Conservation (phyloP, 2,113 vertebrate species). For the Bufo bufo region DNA sequence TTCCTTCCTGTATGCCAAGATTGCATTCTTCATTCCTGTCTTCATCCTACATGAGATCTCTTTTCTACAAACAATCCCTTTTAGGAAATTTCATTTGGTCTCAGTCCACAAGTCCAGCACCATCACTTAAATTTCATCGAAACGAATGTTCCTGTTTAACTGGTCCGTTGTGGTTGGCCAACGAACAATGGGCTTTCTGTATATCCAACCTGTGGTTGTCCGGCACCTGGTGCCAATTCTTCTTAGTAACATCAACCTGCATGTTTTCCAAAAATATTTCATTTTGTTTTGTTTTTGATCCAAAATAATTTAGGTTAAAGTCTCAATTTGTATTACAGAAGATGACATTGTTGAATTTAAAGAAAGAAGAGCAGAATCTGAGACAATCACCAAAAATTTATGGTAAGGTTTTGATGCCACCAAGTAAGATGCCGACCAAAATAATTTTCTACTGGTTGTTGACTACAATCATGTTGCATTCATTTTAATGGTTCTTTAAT, state of each 20-base stretch:
- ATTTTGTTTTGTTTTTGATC: background rate
- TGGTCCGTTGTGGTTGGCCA: constrained; percentile 7
- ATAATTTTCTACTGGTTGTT: no score
- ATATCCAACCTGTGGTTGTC: background rate
- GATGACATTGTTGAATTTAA: no score
- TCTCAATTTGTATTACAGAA: background rate
- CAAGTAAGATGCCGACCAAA: no score
- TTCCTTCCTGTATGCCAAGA: background rate
- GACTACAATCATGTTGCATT: no score
- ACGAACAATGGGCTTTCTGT: constrained; percentile 22
- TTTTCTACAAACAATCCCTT: background rate
- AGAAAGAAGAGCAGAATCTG: no score
- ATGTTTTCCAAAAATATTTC: background rate
- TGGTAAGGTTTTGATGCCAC: no score
- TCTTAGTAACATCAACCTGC: background rate
- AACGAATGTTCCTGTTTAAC: constrained; percentile 22
- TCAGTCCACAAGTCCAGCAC: background rate
- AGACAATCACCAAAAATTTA: no score
- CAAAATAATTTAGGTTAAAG: background rate
- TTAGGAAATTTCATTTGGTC: background rate
- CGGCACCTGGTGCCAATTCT: background rate
- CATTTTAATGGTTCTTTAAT: no score
- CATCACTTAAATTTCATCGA: background rate
- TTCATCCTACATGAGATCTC: background rate
- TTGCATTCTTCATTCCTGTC: background rate